A percentile compares a stretch with the other conserved stretches of the same genome.
These are phyloP conservation scores for Hypena proboscidalis DNA, from an alignment of 2,888 invertebrate species.

Conservation along the genomic window DNA sequence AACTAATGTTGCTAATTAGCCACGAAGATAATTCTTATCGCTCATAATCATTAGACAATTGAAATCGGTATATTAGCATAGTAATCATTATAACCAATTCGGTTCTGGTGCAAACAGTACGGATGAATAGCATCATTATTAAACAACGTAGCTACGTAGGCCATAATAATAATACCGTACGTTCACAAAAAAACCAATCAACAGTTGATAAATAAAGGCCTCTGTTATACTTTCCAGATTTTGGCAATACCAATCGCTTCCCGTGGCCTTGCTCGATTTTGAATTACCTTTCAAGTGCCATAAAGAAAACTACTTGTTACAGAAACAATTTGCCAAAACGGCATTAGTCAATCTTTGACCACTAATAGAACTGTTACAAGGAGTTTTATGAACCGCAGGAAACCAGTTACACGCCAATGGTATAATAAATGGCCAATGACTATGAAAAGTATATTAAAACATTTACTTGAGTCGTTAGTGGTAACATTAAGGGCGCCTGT, in stretches of 20 bases:
- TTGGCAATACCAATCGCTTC: neutral
- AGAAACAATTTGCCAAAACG: conserved; percentile 2
- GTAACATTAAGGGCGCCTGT: conserved; percentile 39
- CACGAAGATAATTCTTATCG: no score
- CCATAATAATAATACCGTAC: no score
- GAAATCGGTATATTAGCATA: no score
- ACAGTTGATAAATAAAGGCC: no score
- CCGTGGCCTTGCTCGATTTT: neutral
- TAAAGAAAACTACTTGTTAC: neutral
- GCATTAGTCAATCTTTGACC: conserved; percentile 8
- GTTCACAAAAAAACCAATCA: no score
- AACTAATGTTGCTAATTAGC: no score
- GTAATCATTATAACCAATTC: no score
- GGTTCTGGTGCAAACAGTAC: no score
- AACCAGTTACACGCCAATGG: conserved; percentile 12
- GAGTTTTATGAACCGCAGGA: conserved; percentile 9
- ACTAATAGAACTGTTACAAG: conserved; percentile 8
- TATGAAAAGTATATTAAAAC: conserved; percentile 22
- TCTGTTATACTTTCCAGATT: no score
- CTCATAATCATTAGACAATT: no score
- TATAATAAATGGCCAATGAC: conserved; percentile 17
- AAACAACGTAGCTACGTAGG: no score
- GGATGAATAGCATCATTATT: no score
- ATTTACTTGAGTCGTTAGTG: conserved; percentile 24
- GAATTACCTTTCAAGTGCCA: neutral